Conservation (phyloP, 2,888 invertebrate genomes). For the Agrilus mali region DNA sequence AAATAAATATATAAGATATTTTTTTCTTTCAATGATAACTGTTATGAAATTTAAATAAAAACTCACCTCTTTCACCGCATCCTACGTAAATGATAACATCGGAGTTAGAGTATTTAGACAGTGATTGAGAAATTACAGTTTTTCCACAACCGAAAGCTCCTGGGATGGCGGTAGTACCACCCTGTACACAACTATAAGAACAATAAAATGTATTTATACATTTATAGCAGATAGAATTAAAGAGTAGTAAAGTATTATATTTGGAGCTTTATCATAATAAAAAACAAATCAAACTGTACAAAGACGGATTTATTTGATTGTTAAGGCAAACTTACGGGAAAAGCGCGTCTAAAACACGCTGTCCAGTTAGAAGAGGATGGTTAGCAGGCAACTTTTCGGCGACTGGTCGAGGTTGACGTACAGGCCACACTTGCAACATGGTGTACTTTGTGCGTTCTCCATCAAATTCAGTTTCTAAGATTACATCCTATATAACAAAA, state of each 20-base stretch:
- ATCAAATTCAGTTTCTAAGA: constrained; percentile 97
- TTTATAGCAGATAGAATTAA: too few relatives aligned
- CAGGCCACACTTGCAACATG: constrained; percentile 99
- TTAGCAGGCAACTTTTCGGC: constrained; percentile 98
- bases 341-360: constrained; percentile 93
- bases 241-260: too few relatives aligned
- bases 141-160: constrained; percentile 99
- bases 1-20: constrained; percentile 1
- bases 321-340: constrained; percentile 75
- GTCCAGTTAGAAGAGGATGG: constrained; percentile 95
- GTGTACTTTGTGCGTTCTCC: constrained; percentile 82
- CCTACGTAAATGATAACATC: constrained; percentile 99
- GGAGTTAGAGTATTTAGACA: constrained; percentile 99
- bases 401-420: constrained; percentile 91
- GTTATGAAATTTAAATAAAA: constrained; percentile 28
- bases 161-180: constrained; percentile 97
- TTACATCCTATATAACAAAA: constrained; percentile 57
- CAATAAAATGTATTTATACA: constrained; percentile 2
- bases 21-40: background rate
- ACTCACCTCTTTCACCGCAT: constrained; percentile 85
- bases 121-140: constrained; percentile 98
- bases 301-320: background rate
- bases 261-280: too few relatives aligned
- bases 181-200: constrained; percentile 76
- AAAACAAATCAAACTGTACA: background rate